Conservation (phyloP, 1,140 invertebrate genomes). For the Planococcus citri region DNA sequence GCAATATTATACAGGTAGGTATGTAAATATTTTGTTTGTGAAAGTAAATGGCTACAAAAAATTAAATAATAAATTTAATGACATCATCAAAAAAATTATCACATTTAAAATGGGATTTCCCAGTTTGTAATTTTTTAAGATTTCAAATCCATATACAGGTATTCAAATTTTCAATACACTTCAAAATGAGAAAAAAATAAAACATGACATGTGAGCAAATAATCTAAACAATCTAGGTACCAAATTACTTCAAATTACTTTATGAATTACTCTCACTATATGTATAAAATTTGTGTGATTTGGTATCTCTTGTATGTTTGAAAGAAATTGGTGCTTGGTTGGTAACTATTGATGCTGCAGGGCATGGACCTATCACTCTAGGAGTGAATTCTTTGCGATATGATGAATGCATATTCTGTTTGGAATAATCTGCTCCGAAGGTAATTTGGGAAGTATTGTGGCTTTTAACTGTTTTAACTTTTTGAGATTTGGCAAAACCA, state of each 20-base stretch:
- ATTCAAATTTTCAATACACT: too few species aligned
- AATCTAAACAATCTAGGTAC: too few species aligned
- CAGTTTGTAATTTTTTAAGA: background rate
- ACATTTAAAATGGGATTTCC: too few species aligned
- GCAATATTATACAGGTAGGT: background rate
- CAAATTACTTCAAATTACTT: background rate
- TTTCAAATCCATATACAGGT: too few species aligned
- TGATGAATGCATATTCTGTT: slow-evolving; percentile 25
- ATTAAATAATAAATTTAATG: too few species aligned
- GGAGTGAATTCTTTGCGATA: slow-evolving; percentile 64
- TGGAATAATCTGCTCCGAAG: slow-evolving; percentile 42
- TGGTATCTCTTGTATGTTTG: slow-evolving; percentile 66
- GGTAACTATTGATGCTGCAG: slow-evolving; percentile 57
- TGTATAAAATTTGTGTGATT: slow-evolving; percentile 64
- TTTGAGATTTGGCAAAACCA: slow-evolving; percentile 43
- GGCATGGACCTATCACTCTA: slow-evolving; percentile 54
- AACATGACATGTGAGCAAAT: too few species aligned
- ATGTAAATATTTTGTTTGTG: too few species aligned
- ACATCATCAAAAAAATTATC: too few species aligned
- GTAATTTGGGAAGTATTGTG: slow-evolving; percentile 58
- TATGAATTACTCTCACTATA: background rate
- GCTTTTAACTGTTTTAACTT: slow-evolving; percentile 39
- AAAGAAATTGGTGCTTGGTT: slow-evolving; percentile 45
- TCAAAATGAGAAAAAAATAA: too few species aligned
- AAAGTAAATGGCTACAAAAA: too few species aligned